Conservation (phyloP, 2,113 vertebrate genomes). For the Empidonax alnorum region DNA sequence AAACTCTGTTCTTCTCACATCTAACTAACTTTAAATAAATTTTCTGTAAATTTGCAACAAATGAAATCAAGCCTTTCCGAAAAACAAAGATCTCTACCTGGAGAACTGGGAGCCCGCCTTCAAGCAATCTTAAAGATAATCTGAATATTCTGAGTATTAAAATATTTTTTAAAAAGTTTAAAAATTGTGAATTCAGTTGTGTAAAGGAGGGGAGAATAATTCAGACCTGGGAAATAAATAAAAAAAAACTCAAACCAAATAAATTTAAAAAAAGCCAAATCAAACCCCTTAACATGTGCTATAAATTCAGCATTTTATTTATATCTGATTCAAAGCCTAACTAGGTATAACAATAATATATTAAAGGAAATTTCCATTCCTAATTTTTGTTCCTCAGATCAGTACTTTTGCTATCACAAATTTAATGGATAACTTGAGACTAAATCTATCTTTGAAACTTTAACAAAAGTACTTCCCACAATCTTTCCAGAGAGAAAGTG, state of each 20-base stretch:
- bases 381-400: not conserved
- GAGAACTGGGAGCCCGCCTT: not conserved
- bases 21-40: not conserved
- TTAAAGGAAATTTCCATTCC: not conserved
- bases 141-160: not conserved
- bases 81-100: not conserved
- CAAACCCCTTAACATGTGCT: not conserved
- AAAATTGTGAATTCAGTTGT: not conserved
- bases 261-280: no score
- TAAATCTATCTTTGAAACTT: not conserved
- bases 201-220: not conserved
- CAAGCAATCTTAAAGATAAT: not conserved
- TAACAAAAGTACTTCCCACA: not conserved
- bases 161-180: not conserved
- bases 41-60: not conserved
- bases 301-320: not conserved
- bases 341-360: not conserved
- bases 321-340: not conserved
- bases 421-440: not conserved
- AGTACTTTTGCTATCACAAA: not conserved
- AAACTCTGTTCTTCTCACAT: not conserved
- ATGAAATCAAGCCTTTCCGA: not conserved
- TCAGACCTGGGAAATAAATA: not conserved
- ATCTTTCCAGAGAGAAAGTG: not conserved
- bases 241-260: not conserved